phyloP scores from a whole-genome alignment of 64 coral and sea anemone genomes.

The Orbicella faveolata region DNA sequence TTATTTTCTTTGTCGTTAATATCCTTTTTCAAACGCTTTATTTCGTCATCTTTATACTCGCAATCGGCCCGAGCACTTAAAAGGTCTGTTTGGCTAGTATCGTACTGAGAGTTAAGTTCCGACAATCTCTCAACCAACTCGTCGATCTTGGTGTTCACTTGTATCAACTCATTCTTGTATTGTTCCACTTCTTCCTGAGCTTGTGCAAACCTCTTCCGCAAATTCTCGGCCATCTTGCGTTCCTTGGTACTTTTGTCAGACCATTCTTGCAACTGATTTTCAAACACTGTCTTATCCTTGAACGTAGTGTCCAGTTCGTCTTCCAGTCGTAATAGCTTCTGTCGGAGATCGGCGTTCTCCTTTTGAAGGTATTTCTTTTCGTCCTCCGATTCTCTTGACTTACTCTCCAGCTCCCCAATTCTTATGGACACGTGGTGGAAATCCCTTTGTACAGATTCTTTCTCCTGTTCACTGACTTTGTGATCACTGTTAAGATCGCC shows the following conservation, averaged over 20 bases:
- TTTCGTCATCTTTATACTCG: constrained; percentile 27
- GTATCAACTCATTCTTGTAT: constrained; percentile 7
- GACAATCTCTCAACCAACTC: constrained; percentile 2
- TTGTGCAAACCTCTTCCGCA: constrained; percentile 33
- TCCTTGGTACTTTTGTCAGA: constrained; percentile 16
- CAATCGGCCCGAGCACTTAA: background rate
- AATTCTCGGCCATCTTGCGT: background rate
- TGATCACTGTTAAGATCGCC: constrained; percentile 39
- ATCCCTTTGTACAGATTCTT: constrained; percentile 26
- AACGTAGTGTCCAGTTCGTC: constrained; percentile 3
- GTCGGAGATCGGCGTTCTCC: constrained; percentile 6
- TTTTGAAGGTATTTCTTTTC: constrained; percentile 30
- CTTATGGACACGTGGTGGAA: background rate
- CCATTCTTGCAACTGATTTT: constrained; percentile 36
- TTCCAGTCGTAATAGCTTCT: constrained; percentile 37
- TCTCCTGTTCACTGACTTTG: constrained; percentile 51
- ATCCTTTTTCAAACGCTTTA: constrained; percentile 21
- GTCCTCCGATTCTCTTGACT: constrained; percentile 44
- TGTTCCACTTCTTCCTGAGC: constrained; percentile 33
- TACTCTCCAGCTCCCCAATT: constrained; percentile 48
- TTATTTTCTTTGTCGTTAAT: constrained; percentile 13
- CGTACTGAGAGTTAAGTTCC: constrained; percentile 31
- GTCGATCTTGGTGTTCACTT: constrained; percentile 41
- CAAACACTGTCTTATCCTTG: constrained; percentile 16
- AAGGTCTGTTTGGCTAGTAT: constrained; percentile 27